Percentiles rank a stretch among this genome's conserved stretches.
Evolutionary conservation across 2,888 invertebrate genomes (phyloP).

Genomic region (Agriopis leucophaearia): DNA sequence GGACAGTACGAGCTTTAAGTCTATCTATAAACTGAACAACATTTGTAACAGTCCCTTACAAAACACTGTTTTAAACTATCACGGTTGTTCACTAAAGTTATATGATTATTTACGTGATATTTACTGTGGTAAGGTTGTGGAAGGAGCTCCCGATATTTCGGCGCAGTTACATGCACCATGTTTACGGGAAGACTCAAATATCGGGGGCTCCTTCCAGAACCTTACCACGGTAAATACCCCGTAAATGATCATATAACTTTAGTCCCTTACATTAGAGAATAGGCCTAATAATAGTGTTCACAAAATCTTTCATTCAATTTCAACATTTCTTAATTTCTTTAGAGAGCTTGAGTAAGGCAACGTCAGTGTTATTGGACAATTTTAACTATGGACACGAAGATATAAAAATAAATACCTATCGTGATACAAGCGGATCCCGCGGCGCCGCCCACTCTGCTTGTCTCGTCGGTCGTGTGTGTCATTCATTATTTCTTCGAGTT

Average conservation of each 20-base stretch:
- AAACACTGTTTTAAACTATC: no score
- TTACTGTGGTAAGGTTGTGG: no score
- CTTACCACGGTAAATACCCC: no score
- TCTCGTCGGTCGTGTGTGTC: neutral
- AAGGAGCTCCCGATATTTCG: no score
- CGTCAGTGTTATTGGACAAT: constrained; percentile 12
- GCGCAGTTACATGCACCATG: no score
- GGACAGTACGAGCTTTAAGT: constrained; percentile 12
- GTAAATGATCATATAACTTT: no score
- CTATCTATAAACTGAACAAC: neutral
- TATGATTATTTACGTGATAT: no score
- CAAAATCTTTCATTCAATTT: neutral
- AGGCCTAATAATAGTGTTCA: constrained; percentile 17
- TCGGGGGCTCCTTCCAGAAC: no score
- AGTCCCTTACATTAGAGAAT: neutral
- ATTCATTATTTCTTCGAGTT: constrained; percentile 24
- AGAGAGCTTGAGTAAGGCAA: constrained; percentile 24
- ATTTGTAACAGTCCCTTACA: neutral
- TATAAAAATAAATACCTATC: constrained; percentile 22
- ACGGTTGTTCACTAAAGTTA: no score
- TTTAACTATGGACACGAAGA: constrained; percentile 4
- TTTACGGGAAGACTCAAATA: no score
- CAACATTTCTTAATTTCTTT: constrained; percentile 18
- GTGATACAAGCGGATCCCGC: neutral
- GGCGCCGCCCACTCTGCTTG: neutral